Evolutionary conservation across 1,140 invertebrate species (phyloP), one percentile per base, ranked within the genome.

Genomic region (Heliconius melpomene): DNA sequence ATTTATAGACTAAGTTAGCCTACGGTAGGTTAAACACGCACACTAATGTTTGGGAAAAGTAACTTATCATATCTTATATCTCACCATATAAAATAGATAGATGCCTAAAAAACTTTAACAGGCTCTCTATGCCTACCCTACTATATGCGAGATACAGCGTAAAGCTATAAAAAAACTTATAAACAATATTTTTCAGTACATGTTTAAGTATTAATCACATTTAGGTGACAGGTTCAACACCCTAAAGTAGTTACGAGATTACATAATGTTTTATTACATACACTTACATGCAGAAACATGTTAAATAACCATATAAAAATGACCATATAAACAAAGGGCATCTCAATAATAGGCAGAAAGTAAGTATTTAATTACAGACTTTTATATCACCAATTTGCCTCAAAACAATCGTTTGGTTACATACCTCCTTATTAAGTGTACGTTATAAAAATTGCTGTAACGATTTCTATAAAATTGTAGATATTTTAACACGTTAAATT

Each of bases 391-490:
- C 60, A 66, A 29, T 66, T 26, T 66, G 5, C 0, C 3, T 66
- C n/a, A 1, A 66, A 26, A n/a, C 60, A 26, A 29, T 66, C n/a
- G n/a, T 66, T 66, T 66, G 26, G 23, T 11, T 66, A 66, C 60
- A 66, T 26, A 16, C 26, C 60, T 7, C 11, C 60, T 66, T 16
- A 66, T 26, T 66, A 66, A 73, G 9, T 20, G 18, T 74, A 26
- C 72, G 40, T 5, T 18, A 74, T 16, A 9, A 50, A 50, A 46
- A 74, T 74, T 74, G 38, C 26, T 73, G 18, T 73, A 74, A 74
- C 36, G 72, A 74, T 74, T 74, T 74, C 38, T 46, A 74, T 23
- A 50, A 74, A 74, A 74, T 46, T 38, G 26, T 40, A 52, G 50
- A 20, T 52, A 73, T 74, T 46, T 50, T 66, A 29, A 26, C 40